Conservation (phyloP, 2,797 vertebrate genomes). For the Arrhamphus sclerolepis region DNA sequence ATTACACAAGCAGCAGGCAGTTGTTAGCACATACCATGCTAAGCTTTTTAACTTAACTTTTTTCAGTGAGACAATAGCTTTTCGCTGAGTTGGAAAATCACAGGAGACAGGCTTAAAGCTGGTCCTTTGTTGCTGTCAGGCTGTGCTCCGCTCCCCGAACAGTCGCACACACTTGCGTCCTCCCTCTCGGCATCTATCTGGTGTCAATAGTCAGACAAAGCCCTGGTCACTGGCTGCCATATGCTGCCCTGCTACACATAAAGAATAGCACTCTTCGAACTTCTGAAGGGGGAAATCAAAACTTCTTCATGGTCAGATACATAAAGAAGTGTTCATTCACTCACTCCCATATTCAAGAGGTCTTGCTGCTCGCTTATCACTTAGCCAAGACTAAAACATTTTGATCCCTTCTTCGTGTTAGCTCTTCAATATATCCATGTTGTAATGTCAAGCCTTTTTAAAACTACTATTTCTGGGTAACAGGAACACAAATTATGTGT, state of each 20-base stretch:
- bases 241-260: slow-evolving; percentile 67
- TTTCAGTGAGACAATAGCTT: slow-evolving; percentile 85
- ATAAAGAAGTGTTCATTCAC: slow-evolving; percentile 16
- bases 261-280: slow-evolving; percentile 70
- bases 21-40: slow-evolving; percentile 89
- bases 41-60: slow-evolving; percentile 91
- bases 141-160: slow-evolving; percentile 72
- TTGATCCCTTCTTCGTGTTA: too few species aligned
- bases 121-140: slow-evolving; percentile 84
- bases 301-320: slow-evolving; percentile 54
- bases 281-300: slow-evolving; percentile 51
- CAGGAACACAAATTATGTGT: background rate
- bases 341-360: slow-evolving; percentile 8
- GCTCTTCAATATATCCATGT: background rate
- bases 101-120: slow-evolving; percentile 90
- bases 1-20: slow-evolving; percentile 85
- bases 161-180: slow-evolving; percentile 72
- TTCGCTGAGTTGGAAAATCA: slow-evolving; percentile 93
- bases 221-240: slow-evolving; percentile 74
- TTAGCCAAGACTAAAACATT: background rate
- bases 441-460: background rate
- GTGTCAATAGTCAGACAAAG: slow-evolving; percentile 80
- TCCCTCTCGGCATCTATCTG: slow-evolving; percentile 73
- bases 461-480: background rate
- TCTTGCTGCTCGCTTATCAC: background rate